These are phyloP conservation scores for Bubo blakistoni DNA, from an alignment of 2,113 vertebrate species.

Conservation along the genomic window DNA sequence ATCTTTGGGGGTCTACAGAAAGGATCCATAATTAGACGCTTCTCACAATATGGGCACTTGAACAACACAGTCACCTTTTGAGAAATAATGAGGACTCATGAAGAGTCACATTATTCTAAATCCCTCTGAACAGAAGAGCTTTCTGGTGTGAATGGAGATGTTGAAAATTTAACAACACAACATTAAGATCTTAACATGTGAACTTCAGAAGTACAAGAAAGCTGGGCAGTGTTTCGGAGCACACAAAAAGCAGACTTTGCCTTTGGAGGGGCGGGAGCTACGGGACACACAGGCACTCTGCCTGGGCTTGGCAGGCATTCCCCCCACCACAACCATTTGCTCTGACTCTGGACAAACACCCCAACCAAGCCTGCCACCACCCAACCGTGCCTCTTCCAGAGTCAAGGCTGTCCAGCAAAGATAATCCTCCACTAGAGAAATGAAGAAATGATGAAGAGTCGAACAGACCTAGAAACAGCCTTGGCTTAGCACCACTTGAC, in stretches of 20 bases:
- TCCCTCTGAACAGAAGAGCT: not conserved
- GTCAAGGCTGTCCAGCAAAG: not conserved
- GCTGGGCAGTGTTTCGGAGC: not conserved
- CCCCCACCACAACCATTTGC: too few species aligned
- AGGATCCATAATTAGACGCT: not conserved
- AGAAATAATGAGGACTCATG: not conserved
- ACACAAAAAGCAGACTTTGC: accelerated
- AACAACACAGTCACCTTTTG: not conserved
- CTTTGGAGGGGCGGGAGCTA: not conserved
- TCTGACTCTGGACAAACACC: not conserved
- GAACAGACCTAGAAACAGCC: not conserved
- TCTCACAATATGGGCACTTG: not conserved
- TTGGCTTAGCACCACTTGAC: not conserved
- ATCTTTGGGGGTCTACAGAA: not conserved
- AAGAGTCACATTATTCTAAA: not conserved
- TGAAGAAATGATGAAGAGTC: not conserved
- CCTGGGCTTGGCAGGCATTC: not conserved
- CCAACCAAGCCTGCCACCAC: not conserved
- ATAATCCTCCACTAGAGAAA: not conserved
- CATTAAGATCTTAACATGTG: not conserved
- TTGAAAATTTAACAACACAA: not conserved
- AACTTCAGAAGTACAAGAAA: not conserved
- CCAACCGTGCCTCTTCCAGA: not conserved
- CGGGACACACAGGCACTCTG: accelerated
- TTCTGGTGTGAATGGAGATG: not conserved